These are phyloP conservation scores for Sycobia sp. DNA, from an alignment of 1,140 invertebrate genomes.

Conservation along the genomic window DNA sequence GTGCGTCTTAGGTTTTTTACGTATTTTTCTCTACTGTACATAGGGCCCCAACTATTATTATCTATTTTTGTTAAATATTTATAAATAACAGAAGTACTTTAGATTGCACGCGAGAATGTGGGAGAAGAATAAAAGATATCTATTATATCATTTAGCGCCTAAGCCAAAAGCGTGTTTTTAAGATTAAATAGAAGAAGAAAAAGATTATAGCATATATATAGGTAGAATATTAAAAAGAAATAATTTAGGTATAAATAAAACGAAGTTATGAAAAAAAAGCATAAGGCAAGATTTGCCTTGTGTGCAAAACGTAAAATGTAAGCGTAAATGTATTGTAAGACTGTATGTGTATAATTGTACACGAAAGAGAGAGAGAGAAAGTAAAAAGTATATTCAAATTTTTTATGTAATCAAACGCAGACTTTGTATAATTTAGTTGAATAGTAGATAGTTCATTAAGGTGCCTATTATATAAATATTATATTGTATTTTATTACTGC, in stretches of 20 bases:
- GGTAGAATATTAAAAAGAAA: constrained; percentile 50
- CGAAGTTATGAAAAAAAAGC: constrained; percentile 17
- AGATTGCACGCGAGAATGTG: constrained; percentile 3
- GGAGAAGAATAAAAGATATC: constrained; percentile 14
- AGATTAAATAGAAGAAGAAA: constrained; percentile 5
- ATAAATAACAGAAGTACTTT: constrained; percentile 34
- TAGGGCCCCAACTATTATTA: constrained; percentile 42
- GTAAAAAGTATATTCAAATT: constrained; percentile 25
- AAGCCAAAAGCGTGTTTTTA: constrained; percentile 18
- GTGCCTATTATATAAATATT: constrained; percentile 39
- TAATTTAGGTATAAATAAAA: constrained; percentile 37
- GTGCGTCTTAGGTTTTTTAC: constrained; percentile 42
- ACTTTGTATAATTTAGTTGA: constrained; percentile 49
- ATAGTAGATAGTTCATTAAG: constrained; percentile 44
- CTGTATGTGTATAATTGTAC: neutral
- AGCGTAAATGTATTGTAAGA: constrained; percentile 4
- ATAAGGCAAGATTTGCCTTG: constrained; percentile 36
- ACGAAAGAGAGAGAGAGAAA: constrained; percentile 14
- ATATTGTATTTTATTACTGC: constrained; percentile 35
- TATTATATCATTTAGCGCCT: constrained; percentile 15
- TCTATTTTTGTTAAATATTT: constrained; percentile 46
- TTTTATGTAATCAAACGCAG: constrained; percentile 46
- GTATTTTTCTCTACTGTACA: constrained; percentile 56
- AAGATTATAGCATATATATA: constrained; percentile 41
- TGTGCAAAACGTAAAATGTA: constrained; percentile 24